Conservation (phyloP, 2,113 vertebrate species). For the Aramus guarauna region DNA sequence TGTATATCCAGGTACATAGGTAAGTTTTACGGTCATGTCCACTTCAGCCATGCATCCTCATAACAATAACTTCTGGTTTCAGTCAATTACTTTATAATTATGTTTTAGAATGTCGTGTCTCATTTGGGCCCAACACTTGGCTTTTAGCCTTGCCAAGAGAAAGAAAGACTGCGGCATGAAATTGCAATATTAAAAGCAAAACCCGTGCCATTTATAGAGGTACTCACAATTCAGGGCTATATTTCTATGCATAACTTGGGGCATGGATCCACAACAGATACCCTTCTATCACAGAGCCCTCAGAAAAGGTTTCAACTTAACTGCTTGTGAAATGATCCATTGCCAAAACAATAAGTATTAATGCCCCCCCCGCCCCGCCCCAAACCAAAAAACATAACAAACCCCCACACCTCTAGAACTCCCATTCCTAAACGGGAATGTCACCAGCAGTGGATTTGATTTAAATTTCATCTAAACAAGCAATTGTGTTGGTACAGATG, state of each 20-base stretch:
- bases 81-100: constrained; percentile 43
- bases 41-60: background rate
- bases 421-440: background rate
- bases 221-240: background rate
- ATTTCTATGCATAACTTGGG: background rate
- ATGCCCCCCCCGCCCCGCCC: too few relatives aligned
- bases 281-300: background rate
- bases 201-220: background rate
- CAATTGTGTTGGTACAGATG: background rate
- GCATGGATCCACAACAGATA: background rate
- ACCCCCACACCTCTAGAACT: accelerated
- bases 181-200: background rate
- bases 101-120: background rate
- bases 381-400: too few relatives aligned
- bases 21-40: background rate
- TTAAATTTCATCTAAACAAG: background rate
- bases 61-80: constrained; percentile 8
- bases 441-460: background rate
- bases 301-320: background rate
- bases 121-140: constrained; percentile 25
- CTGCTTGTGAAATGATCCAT: background rate
- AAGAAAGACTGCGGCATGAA: background rate
- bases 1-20: background rate
- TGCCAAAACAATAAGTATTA: background rate
- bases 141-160: constrained; percentile 16